phyloP scores from a whole-genome alignment of 2,113 vertebrate species.

The Tamias sibiricus region DNA sequence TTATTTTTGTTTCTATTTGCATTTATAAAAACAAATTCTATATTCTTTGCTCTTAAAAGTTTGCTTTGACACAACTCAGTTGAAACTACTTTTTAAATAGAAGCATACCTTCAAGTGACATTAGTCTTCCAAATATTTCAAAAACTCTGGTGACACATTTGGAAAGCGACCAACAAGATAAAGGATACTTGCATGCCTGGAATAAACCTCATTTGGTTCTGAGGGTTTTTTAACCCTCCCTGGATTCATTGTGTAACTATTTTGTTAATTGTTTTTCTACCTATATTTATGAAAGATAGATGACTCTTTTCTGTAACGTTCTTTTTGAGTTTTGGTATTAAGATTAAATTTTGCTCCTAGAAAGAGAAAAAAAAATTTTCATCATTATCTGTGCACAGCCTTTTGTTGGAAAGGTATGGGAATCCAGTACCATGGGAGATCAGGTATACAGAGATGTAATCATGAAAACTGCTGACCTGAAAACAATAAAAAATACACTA shows the following conservation, averaged over 20 bases:
- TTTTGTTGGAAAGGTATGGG: too few relatives aligned
- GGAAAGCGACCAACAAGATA: neutral
- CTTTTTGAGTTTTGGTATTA: neutral
- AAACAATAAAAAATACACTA: too few relatives aligned
- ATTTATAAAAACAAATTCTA: neutral
- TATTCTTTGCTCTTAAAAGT: neutral
- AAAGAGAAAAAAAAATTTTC: too few relatives aligned
- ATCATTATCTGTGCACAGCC: too few relatives aligned
- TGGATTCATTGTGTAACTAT: neutral
- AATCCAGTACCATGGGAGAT: too few relatives aligned
- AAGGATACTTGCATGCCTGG: neutral
- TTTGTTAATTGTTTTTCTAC: neutral
- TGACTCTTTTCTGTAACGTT: neutral
- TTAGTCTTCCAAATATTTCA: neutral
- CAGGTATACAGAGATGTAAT: too few relatives aligned
- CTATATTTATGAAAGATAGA: neutral
- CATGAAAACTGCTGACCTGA: too few relatives aligned
- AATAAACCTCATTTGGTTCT: neutral
- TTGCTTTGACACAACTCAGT: neutral
- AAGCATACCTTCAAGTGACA: too few relatives aligned
- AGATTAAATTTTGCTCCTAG: neutral
- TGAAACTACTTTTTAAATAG: neutral
- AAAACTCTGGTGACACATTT: neutral
- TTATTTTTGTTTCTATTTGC: constrained; percentile 5
- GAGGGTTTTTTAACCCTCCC: neutral